Base-by-base conservation (phyloP, 2,888 invertebrate species). In the Osmoderma eremita region DNA sequence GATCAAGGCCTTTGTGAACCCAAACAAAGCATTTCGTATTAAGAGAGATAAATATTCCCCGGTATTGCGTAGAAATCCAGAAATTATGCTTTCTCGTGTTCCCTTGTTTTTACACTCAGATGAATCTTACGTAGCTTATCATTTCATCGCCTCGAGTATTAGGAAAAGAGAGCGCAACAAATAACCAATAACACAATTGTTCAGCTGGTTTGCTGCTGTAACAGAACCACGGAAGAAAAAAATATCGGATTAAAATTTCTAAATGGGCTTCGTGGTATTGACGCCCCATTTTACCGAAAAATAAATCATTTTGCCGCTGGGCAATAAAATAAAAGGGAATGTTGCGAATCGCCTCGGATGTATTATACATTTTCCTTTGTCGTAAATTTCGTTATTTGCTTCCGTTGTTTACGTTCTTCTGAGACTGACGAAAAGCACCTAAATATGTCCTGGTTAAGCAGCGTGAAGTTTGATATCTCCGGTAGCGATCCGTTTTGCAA, bases 361-460 rank as follows among this genome's bases (percentile, higher is more conserved):
- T 20, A 8, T 2, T 8, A 36, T 45, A 45, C 45, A 61, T 48
- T 30, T 45, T 61, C 12, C 24, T 15, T 30, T 36, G 41, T 12
- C 58, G 30, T 61, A 45, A 61, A 61, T 61, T 42, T 30, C 45
- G 41, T 45, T 61, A 61, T 48, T 8, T 45, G 45, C 30, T 61
- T 45, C 45, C 58, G 45, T 18, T 45, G 45, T 61, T 45, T 30
- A 30, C 45, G 22, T 13, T 45, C 5, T 36, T 30, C 13, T n/a
- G n/a, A 61, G n/a, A 56, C 30, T 20, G 45, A 36, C 18, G 54
- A 54, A 38, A 54, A 54, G 39, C 15, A 13, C 39, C 54, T 39
- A 54, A 39, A 54, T 17, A 38, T 17, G 36, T 38, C 6, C 24
- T 3, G 17, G 18, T 17, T 24, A 15, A 30, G 2, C 17, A 30